phyloP scores from a whole-genome alignment of 2,888 invertebrate genomes.

The Sepiola atlantica region DNA sequence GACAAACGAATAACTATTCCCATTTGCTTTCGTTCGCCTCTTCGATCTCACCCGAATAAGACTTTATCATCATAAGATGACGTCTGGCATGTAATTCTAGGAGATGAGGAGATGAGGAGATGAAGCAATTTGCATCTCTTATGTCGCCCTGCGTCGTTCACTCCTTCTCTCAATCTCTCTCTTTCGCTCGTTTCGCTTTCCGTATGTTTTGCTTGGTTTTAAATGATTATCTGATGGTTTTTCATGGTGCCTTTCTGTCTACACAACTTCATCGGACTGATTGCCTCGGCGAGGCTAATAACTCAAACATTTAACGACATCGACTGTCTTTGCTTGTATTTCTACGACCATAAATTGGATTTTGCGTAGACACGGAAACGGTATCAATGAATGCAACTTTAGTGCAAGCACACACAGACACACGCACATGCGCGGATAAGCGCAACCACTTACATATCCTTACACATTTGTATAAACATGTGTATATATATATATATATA shows the following conservation, averaged over 20 bases:
- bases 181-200: neutral
- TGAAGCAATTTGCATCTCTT: neutral
- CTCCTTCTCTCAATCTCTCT: neutral
- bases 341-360: neutral
- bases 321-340: neutral
- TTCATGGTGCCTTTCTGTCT: neutral
- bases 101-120: neutral
- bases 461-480: neutral
- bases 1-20: neutral
- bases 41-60: too few relatives aligned
- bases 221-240: neutral
- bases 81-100: neutral
- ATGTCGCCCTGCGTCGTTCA: too few relatives aligned
- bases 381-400: neutral
- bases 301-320: constrained; percentile 14
- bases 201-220: neutral
- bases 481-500: constrained; percentile 8
- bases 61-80: too few relatives aligned
- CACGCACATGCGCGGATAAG: neutral
- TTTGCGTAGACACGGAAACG: neutral
- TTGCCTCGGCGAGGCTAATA: neutral
- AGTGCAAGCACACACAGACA: neutral
- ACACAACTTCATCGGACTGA: neutral
- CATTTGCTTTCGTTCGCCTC: too few relatives aligned
- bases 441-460: neutral